Conservation (phyloP, 1,140 invertebrate species). For the Pinna nobilis region DNA sequence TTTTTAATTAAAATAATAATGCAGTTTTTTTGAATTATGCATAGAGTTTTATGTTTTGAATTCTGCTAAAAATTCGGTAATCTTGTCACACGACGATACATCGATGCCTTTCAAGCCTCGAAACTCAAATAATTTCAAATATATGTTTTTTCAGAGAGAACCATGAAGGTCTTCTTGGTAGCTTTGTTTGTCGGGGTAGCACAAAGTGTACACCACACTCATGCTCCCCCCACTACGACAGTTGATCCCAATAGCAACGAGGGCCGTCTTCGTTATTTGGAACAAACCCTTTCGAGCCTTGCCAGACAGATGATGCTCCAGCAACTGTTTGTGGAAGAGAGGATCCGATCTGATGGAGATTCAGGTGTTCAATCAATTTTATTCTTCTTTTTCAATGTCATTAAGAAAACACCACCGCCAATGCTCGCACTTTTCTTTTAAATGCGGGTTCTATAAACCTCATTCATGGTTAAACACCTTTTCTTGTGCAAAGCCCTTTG, state of each 20-base stretch:
- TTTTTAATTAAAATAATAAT: no score
- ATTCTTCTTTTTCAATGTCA: no score
- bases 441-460: not conserved
- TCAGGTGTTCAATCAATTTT: slow-evolving; percentile 48
- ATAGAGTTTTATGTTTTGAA: no score
- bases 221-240: not conserved
- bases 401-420: no score
- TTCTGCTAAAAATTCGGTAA: no score
- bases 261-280: not conserved
- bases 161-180: not conserved
- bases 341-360: slow-evolving; percentile 41
- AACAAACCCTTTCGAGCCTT: not conserved
- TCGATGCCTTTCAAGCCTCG: no score
- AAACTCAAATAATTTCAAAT: no score
- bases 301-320: slow-evolving; percentile 42
- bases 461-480: not conserved
- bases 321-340: slow-evolving; percentile 48
- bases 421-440: slow-evolving; percentile 35
- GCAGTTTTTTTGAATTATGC: no score
- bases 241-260: slow-evolving; percentile 13
- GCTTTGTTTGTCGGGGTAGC: not conserved
- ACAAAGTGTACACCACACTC: slow-evolving; percentile 1
- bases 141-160: no score
- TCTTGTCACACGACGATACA: no score
- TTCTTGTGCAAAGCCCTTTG: not conserved